Conservation (phyloP, 2,113 vertebrate genomes). For the Chelonoidis abingdonii region DNA sequence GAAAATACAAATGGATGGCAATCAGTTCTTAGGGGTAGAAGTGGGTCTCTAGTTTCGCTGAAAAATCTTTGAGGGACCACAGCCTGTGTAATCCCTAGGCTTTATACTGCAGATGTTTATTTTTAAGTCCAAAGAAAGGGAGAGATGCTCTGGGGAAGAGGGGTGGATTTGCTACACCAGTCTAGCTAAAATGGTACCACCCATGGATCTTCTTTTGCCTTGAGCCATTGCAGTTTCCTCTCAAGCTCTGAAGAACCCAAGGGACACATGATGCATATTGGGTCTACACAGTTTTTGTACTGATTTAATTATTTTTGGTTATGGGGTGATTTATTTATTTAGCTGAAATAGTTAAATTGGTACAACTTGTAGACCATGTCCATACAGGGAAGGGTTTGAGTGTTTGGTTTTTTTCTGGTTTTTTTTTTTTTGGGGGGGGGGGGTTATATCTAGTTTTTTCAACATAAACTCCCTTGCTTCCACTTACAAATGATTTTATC, state of each 20-base stretch:
- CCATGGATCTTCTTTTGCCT: neutral
- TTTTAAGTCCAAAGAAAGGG: slow-evolving; percentile 5
- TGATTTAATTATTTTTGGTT: neutral
- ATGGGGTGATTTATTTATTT: neutral
- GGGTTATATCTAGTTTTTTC: neutral
- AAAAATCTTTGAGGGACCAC: neutral
- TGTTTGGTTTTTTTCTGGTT: neutral
- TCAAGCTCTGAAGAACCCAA: neutral
- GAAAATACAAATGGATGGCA: neutral
- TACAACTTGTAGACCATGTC: neutral
- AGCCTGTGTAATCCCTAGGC: neutral
- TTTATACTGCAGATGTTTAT: neutral
- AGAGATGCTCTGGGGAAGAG: neutral
- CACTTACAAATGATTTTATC: neutral
- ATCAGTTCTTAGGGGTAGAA: neutral
- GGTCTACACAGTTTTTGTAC: neutral
- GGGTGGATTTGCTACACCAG: neutral
- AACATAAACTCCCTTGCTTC: neutral
- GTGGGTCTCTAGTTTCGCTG: neutral
- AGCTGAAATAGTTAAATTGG: neutral
- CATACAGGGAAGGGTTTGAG: neutral
- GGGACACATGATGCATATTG: neutral
- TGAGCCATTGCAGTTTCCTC: neutral
- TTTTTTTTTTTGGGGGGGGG: no score
- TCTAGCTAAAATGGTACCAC: neutral